Evolutionary conservation across 2,113 vertebrate genomes (phyloP).

Genomic region (Pipa parva): DNA sequence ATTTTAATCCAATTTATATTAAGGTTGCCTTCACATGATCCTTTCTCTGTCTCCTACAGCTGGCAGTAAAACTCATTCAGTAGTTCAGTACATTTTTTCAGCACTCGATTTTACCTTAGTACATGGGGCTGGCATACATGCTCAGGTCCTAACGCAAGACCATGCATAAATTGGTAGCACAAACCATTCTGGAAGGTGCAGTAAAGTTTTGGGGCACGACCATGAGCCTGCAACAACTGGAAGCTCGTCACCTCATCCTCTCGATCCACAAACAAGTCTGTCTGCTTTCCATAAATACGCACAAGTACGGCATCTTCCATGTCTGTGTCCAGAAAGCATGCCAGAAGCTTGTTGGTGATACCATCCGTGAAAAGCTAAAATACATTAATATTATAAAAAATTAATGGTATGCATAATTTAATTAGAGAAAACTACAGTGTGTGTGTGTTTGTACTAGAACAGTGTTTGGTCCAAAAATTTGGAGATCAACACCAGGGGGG

Average conservation of each 20-base stretch:
- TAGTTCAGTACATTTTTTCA: too few relatives aligned
- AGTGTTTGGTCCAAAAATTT: background rate
- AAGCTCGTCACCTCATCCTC: slow-evolving; percentile 93
- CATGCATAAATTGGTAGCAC: slow-evolving; percentile 92
- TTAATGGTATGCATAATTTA: too few relatives aligned
- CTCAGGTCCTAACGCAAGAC: slow-evolving; percentile 80
- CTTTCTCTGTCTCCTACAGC: too few relatives aligned
- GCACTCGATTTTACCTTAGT: slow-evolving; percentile 65
- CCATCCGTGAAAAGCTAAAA: slow-evolving; percentile 89
- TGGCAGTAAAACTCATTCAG: too few relatives aligned
- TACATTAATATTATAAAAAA: too few relatives aligned
- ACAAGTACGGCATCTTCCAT: slow-evolving; percentile 85
- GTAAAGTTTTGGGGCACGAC: slow-evolving; percentile 90
- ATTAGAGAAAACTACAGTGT: too few relatives aligned
- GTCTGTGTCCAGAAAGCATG: slow-evolving; percentile 78
- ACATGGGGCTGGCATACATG: slow-evolving; percentile 82
- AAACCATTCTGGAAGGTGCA: slow-evolving; percentile 94
- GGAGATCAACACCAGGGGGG: background rate
- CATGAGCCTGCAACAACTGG: slow-evolving; percentile 86
- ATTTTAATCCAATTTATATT: too few relatives aligned
- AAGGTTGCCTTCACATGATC: too few relatives aligned
- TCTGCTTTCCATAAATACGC: slow-evolving; percentile 87
- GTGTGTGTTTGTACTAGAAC: too few relatives aligned
- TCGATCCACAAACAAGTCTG: slow-evolving; percentile 89
- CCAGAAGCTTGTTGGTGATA: slow-evolving; percentile 96